These are phyloP conservation scores for Spisula solida DNA, from an alignment of 2,888 invertebrate species.

Conservation along the genomic window DNA sequence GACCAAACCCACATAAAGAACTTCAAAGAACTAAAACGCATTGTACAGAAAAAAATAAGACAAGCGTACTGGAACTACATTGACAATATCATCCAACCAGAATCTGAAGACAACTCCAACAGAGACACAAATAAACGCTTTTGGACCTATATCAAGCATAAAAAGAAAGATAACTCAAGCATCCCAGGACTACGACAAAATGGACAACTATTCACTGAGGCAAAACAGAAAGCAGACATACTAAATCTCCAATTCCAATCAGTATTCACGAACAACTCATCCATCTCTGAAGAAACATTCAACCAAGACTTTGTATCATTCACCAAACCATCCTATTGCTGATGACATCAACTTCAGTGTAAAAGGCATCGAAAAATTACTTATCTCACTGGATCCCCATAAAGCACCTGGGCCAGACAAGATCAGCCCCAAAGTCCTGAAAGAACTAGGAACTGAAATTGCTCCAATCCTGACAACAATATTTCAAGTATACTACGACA, in stretches of 20 bases:
- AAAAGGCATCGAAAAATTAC: too few relatives aligned
- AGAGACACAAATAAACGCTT: not conserved
- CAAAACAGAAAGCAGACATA: not conserved
- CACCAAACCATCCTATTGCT: not conserved
- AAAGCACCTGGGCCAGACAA: too few relatives aligned
- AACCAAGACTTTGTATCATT: not conserved
- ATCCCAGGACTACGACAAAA: conserved; percentile 14
- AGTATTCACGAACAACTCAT: not conserved
- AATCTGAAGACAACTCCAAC: conserved; percentile 8
- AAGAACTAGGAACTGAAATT: not conserved
- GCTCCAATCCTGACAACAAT: not conserved
- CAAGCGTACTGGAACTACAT: conserved; percentile 56
- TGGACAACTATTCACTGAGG: not conserved
- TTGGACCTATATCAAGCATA: conserved; percentile 47
- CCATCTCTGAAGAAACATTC: not conserved
- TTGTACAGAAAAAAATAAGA: not conserved
- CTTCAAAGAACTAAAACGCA: not conserved
- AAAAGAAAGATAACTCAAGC: not conserved
- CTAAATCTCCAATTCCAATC: not conserved
- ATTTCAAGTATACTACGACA: not conserved
- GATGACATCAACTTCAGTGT: too few relatives aligned
- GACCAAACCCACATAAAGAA: not conserved
- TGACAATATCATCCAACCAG: conserved; percentile 35
- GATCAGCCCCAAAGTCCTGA: too few relatives aligned
- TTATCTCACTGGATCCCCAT: too few relatives aligned